Evolutionary conservation across 2,113 vertebrate genomes (phyloP), one percentile per base, ranked within the genome.

Genomic region (Paratilapia polleni): DNA sequence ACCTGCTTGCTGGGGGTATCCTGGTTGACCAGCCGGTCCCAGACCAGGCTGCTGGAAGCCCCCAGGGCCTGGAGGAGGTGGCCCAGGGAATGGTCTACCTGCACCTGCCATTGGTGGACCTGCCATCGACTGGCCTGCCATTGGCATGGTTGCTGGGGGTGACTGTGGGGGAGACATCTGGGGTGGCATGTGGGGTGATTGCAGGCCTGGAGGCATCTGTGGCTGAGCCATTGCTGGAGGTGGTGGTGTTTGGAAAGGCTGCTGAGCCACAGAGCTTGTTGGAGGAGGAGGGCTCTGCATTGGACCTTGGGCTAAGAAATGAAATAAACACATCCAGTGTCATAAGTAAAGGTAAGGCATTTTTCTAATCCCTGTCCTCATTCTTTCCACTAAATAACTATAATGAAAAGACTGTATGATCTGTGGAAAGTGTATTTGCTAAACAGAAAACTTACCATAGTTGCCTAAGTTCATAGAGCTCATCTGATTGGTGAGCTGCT

Each of bases 401-500:
- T 8, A 17, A 81, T 38, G 7, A 28, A 57, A 49, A 82, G 47
- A 38, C 26, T 11, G 1, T 75, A 10, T 36, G 43, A 73, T 43
- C 22, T 54, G 8, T 60, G 43, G 1, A 24, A 28, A 34, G 24
- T 36, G n/a, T 5, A 41, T 41, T 70, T 3, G 31, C 28, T 63
- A 34, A 73, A 63, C 22, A 54, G 31, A 7, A 68, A 78, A 68
- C 78, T 88, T 96, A 99, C 98, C 97, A 70, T 97, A 97, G 91
- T 87, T 96, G 70, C 96, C 96, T 81, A 99, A 88, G 49, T 97
- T 97, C 97, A 99, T 97, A 66, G 93, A 95, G 89, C 73, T 88
- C 91, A 99, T 96, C 88, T 98, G 97, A 92, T 93, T 96, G 56
- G 95, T 93, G 83, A 99, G 91, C 9, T 97, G 97, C 81, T 96